phyloP scores from a whole-genome alignment of 2,113 vertebrate genomes.

The Gasterosteus aculeatus region DNA sequence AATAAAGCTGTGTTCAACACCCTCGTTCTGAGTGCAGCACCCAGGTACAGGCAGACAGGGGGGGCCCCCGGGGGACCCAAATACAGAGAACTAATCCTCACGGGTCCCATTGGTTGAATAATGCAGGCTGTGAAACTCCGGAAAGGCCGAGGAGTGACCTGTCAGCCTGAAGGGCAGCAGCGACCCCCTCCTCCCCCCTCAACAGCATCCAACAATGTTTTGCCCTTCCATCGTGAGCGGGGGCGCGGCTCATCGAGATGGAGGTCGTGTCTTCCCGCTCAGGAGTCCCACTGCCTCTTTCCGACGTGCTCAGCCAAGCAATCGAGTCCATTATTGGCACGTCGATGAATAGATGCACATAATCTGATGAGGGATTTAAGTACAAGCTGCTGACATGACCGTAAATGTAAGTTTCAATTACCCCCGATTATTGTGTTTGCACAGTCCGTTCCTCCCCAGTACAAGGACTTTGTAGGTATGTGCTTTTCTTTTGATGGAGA shows the following conservation, averaged over 20 bases:
- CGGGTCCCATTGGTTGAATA: slow-evolving; percentile 28
- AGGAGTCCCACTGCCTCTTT: background rate
- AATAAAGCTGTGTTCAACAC: slow-evolving; percentile 14
- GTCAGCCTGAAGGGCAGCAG: slow-evolving; percentile 15
- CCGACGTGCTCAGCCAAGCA: slow-evolving; percentile 3
- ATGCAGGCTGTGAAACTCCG: slow-evolving; percentile 51
- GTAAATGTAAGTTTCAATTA: slow-evolving; percentile 15
- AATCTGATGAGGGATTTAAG: slow-evolving; percentile 9
- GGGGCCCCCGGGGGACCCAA: background rate
- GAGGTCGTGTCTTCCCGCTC: background rate
- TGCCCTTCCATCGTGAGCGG: background rate
- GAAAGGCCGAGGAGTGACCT: slow-evolving; percentile 7
- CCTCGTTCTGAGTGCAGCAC: background rate
- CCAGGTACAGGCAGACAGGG: slow-evolving; percentile 13
- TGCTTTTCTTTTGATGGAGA: slow-evolving; percentile 1
- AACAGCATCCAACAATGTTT: background rate
- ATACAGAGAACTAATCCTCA: slow-evolving; percentile 6
- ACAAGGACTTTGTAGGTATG: background rate
- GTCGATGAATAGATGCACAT: slow-evolving; percentile 5
- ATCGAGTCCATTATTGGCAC: background rate
- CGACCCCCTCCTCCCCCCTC: background rate
- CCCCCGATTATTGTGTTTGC: slow-evolving; percentile 14
- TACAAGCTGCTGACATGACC: slow-evolving; percentile 15
- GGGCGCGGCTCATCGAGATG: background rate
- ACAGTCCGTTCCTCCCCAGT: background rate